Conservation (phyloP, 2,797 vertebrate species). For the Kryptopterus vitreolus region DNA sequence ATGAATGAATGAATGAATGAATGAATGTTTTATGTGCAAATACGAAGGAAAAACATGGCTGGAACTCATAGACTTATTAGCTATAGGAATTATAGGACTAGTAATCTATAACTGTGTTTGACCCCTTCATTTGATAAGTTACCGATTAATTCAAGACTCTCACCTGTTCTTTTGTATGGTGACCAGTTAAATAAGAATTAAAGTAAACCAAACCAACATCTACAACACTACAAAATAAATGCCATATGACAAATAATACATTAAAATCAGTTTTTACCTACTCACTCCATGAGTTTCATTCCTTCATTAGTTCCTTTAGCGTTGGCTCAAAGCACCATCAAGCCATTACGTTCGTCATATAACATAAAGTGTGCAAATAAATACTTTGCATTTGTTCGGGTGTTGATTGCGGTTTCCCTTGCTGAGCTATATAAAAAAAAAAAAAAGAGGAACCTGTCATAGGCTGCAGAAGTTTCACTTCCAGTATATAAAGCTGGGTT, state of each 20-base stretch:
- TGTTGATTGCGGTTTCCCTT: slow-evolving; percentile 5
- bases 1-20: too few relatives aligned
- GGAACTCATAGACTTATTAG: too few relatives aligned
- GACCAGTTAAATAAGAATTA: not conserved
- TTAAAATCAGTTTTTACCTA: not conserved
- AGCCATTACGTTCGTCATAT: too few relatives aligned
- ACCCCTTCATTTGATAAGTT: not conserved
- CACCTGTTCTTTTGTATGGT: not conserved
- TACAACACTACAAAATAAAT: not conserved
- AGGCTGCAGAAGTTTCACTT: slow-evolving; percentile 37
- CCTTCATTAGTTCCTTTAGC: not conserved
- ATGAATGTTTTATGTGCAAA: too few relatives aligned
- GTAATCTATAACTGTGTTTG: not conserved
- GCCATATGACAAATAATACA: not conserved
- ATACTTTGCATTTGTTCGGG: not conserved
- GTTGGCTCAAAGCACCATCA: too few relatives aligned
- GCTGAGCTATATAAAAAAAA: slow-evolving; percentile 7
- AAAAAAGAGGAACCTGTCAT: slow-evolving; percentile 15
- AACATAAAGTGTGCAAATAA: not conserved
- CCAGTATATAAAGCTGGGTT: not conserved
- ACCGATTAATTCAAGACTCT: not conserved
- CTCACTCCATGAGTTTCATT: not conserved
- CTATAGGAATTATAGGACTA: too few relatives aligned
- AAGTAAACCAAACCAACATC: not conserved
- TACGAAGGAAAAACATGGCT: too few relatives aligned